Percentiles rank a stretch among this genome's conserved stretches.
Evolutionary conservation across 2,113 vertebrate genomes (phyloP).

Genomic region (Nannobrachium achirus): DNA sequence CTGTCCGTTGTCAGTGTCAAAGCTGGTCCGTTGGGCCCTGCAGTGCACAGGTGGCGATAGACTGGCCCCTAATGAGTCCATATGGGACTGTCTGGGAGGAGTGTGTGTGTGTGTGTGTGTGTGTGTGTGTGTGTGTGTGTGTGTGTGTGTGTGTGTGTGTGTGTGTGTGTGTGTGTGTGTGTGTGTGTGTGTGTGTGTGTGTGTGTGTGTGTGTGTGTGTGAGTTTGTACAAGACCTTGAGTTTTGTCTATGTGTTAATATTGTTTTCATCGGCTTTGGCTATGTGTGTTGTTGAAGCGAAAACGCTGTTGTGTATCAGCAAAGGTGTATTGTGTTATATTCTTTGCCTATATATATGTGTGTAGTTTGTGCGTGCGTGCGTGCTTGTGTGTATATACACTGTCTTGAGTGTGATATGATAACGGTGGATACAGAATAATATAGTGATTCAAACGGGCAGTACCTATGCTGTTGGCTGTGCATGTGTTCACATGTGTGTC

Average conservation of each 20-base stretch:
- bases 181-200: constrained; percentile 6
- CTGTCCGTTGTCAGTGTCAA: constrained; percentile 72
- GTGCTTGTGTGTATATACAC: constrained; percentile 22
- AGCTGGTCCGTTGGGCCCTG: constrained; percentile 66
- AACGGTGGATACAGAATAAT: constrained; percentile 5
- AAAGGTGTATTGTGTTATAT: constrained; percentile 23
- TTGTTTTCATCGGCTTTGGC: constrained; percentile 7
- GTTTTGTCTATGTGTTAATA: constrained; percentile 40
- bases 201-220: constrained; percentile 3
- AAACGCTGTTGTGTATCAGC: constrained; percentile 45
- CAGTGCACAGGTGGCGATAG: constrained; percentile 75
- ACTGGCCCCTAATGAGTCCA: constrained; percentile 79
- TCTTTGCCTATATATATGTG: constrained; percentile 1
- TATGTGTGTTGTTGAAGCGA: constrained; percentile 30
- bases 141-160: constrained; percentile 8
- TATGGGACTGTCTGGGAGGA: constrained; percentile 74
- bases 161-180: constrained; percentile 35
- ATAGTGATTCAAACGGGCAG: too few species aligned
- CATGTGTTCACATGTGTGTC: constrained; percentile 18
- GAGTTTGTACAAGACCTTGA: background rate
- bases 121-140: constrained; percentile 8
- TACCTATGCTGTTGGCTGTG: constrained; percentile 1
- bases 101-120: constrained; percentile 36
- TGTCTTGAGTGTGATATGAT: background rate
- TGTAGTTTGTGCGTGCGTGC: background rate